A percentile compares a stretch with the other conserved stretches of the same genome.
phyloP scores from a whole-genome alignment of 2,888 invertebrate genomes.

The Biston betularia region DNA sequence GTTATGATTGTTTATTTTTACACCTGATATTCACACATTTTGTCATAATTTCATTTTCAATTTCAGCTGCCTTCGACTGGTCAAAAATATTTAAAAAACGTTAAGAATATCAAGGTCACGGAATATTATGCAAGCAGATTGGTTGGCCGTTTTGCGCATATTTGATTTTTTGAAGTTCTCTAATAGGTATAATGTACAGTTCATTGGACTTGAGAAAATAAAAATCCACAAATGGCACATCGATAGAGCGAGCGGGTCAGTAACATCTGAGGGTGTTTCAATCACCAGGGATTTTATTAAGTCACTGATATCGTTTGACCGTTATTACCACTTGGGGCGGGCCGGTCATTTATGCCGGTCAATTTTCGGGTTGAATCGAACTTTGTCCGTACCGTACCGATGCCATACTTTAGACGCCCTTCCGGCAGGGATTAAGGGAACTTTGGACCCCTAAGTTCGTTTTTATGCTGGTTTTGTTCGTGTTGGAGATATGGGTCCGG shows the following conservation, averaged over 20 bases:
- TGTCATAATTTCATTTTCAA: no score
- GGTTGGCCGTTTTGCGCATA: no score
- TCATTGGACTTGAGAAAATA: conserved; percentile 22
- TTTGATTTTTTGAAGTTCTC: no score
- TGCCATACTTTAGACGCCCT: conserved; percentile 48
- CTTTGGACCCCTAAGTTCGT: conserved; percentile 47
- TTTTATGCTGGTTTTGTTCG: conserved; percentile 46
- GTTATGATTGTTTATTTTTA: no score
- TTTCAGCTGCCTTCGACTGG: no score
- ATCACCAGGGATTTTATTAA: conserved; percentile 67
- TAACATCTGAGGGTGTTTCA: conserved; percentile 45
- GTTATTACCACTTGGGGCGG: conserved; percentile 64
- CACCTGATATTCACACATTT: no score
- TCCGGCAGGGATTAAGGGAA: conserved; percentile 45
- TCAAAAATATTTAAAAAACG: no score
- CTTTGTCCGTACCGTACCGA: conserved; percentile 32
- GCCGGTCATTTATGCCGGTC: conserved; percentile 65
- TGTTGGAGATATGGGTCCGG: conserved; percentile 37
- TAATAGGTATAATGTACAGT: no score
- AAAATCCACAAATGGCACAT: conserved; percentile 33
- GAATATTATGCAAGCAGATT: no score
- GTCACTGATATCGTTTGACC: conserved; percentile 65
- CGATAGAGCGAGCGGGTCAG: conserved; percentile 36
- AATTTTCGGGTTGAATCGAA: conserved; percentile 70
- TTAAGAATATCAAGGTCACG: no score